Evolutionary conservation across 2,888 invertebrate species (phyloP).

Genomic region (Cantharis nigra): DNA sequence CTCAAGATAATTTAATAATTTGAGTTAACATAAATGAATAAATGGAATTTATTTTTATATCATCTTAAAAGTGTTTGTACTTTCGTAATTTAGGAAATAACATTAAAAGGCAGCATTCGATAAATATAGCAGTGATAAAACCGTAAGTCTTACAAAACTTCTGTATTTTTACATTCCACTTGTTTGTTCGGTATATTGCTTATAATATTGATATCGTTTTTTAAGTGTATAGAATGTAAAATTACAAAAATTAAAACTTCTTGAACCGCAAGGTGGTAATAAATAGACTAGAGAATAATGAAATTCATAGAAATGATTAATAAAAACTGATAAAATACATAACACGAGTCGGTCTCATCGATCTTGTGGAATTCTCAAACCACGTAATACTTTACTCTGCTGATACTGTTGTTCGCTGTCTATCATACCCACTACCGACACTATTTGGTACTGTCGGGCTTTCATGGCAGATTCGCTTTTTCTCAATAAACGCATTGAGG

Average conservation of each 20-base stretch:
- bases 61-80: conserved; percentile 14
- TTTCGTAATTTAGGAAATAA: conserved; percentile 9
- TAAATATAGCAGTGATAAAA: conserved; percentile 21
- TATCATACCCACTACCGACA: conserved; percentile 76
- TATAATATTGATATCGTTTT: background rate
- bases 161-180: conserved; percentile 17
- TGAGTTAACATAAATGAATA: background rate
- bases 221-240: conserved; percentile 13
- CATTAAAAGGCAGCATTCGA: conserved; percentile 22
- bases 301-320: conserved; percentile 7
- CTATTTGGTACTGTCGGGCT: conserved; percentile 85
- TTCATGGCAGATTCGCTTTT: conserved; percentile 78
- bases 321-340: conserved; percentile 2
- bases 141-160: background rate
- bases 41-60: background rate
- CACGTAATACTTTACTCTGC: conserved; percentile 77
- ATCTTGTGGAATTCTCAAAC: conserved; percentile 75
- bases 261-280: conserved; percentile 52
- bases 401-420: conserved; percentile 75
- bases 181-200: conserved; percentile 5
- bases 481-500: conserved; percentile 69
- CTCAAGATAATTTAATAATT: background rate
- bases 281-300: conserved; percentile 14
- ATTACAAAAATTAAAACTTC: conserved; percentile 25
- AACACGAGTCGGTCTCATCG: conserved; percentile 59